Evolutionary conservation across 1,140 invertebrate species (phyloP).

Genomic region (Monomorium pharaonis): DNA sequence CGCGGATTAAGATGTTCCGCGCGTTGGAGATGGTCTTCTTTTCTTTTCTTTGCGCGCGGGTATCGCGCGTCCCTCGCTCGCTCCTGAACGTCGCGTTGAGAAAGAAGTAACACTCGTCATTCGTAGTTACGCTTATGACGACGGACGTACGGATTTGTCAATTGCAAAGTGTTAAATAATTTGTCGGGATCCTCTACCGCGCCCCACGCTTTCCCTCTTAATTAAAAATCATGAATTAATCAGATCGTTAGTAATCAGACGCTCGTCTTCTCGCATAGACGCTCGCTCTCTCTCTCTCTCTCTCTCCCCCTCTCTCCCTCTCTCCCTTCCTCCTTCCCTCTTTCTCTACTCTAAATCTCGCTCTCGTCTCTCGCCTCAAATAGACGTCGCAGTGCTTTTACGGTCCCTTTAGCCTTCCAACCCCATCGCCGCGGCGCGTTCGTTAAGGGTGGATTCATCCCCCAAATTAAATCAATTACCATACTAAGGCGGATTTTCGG

Average conservation of each 20-base stretch:
- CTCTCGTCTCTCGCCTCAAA: slow-evolving; percentile 74
- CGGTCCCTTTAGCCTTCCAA: slow-evolving; percentile 76
- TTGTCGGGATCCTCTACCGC: not conserved
- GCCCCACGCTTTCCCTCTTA: slow-evolving; percentile 67
- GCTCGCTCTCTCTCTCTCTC: slow-evolving; percentile 58
- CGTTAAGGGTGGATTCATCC: slow-evolving; percentile 77
- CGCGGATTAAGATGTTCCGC: slow-evolving; percentile 26
- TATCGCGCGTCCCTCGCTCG: not conserved
- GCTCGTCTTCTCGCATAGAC: slow-evolving; percentile 74
- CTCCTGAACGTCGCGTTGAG: not conserved
- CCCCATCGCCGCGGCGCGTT: slow-evolving; percentile 74
- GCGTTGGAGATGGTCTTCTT: slow-evolving; percentile 1
- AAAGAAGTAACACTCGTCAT: not conserved
- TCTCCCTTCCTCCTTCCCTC: slow-evolving; percentile 41
- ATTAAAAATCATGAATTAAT: slow-evolving; percentile 76
- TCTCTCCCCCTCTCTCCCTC: slow-evolving; percentile 57
- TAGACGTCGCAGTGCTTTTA: slow-evolving; percentile 76
- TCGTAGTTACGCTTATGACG: slow-evolving; percentile 53
- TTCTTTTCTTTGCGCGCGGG: not conserved
- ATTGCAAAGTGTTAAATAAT: slow-evolving; percentile 65
- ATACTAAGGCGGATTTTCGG: slow-evolving; percentile 77
- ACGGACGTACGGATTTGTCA: slow-evolving; percentile 44
- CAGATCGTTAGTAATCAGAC: slow-evolving; percentile 76
- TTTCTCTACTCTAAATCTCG: slow-evolving; percentile 67
- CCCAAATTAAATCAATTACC: slow-evolving; percentile 77